Conservation (phyloP, 2,113 vertebrate species). For the Oncorhynchus tshawytscha region DNA sequence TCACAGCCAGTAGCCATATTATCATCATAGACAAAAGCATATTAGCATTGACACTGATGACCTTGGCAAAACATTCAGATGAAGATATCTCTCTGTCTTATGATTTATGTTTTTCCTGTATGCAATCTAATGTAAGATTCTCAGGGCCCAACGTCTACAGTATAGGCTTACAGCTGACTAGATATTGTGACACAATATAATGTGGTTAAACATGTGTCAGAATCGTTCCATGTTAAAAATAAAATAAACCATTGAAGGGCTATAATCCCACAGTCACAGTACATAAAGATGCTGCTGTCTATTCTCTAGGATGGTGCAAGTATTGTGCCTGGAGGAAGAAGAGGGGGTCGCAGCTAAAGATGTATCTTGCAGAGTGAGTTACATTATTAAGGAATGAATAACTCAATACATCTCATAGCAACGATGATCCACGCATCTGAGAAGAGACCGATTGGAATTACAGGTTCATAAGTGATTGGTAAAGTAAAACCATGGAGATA, state of each 20-base stretch:
- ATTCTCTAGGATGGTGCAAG: not conserved
- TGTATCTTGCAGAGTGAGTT: slow-evolving; percentile 15
- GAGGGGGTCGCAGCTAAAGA: slow-evolving; percentile 1
- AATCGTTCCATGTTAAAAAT: not conserved
- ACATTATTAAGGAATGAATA: slow-evolving; percentile 8
- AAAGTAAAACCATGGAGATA: too few relatives aligned
- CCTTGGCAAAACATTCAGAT: too few relatives aligned
- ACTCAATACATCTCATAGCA: not conserved
- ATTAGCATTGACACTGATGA: too few relatives aligned
- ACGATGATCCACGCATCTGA: slow-evolving; percentile 6
- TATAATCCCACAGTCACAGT: not conserved
- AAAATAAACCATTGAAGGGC: not conserved
- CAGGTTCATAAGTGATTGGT: too few relatives aligned
- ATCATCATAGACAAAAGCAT: not conserved
- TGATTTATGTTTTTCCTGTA: not conserved
- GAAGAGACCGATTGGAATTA: not conserved
- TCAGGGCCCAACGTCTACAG: not conserved
- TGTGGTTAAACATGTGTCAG: not conserved
- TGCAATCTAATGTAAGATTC: not conserved
- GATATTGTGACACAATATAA: not conserved
- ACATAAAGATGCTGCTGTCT: not conserved
- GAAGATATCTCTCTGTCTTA: too few relatives aligned
- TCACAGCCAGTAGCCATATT: not conserved
- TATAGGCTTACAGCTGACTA: not conserved
- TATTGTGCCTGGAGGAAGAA: not conserved